Conservation (phyloP, 2,888 invertebrate genomes). For the Ochropleura leucogaster region DNA sequence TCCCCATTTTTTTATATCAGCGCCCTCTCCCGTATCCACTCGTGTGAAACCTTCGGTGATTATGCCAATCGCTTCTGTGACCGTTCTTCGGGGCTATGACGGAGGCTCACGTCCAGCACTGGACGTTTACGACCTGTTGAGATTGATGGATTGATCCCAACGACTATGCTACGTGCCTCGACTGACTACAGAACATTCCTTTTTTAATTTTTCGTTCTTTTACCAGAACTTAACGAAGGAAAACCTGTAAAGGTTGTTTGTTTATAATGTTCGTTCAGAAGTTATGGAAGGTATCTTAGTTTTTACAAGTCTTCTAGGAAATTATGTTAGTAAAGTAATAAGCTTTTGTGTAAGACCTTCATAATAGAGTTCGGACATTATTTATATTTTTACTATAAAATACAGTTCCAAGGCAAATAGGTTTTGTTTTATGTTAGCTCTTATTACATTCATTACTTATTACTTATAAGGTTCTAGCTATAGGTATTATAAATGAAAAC, state of each 20-base stretch:
- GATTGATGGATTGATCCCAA: conserved; percentile 58
- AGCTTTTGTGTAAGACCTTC: conserved; percentile 32
- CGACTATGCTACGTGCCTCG: conserved; percentile 35
- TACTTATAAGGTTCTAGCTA: not conserved
- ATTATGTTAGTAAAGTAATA: conserved; percentile 25
- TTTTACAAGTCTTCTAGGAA: conserved; percentile 3
- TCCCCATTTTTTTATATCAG: conserved; percentile 12
- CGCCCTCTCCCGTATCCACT: conserved; percentile 6
- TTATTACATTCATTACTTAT: not conserved
- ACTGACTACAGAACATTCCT: conserved; percentile 7
- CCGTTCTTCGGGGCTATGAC: conserved; percentile 42
- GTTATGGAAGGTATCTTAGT: not conserved
- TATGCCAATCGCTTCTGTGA: conserved; percentile 29
- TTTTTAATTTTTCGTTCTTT: conserved; percentile 8
- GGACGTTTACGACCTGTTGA: conserved; percentile 60
- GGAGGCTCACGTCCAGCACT: conserved; percentile 40
- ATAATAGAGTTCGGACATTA: conserved; percentile 9
- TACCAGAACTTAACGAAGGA: not conserved
- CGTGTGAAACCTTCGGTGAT: conserved; percentile 42
- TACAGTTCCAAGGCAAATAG: not conserved
- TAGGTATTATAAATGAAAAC: not conserved
- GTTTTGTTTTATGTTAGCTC: not conserved
- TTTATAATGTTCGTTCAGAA: conserved; percentile 10
- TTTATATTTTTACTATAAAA: conserved; percentile 22
- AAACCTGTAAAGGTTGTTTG: conserved; percentile 17